These are phyloP conservation scores for Pristionchus japonicus DNA, from an alignment of 2,888 invertebrate species.

Conservation along the genomic window DNA sequence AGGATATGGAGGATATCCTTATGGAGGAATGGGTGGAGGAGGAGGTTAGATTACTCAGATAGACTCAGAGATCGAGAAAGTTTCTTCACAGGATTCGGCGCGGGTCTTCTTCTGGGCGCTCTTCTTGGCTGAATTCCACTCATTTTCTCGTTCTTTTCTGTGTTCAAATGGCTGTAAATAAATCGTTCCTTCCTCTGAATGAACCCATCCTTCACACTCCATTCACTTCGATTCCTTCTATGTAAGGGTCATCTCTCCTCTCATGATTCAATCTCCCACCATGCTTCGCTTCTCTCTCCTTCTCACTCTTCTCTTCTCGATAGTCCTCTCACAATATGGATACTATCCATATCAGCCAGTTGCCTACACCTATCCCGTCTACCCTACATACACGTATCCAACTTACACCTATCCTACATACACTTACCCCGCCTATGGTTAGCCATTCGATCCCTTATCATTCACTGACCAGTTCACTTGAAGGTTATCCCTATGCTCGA, in stretches of 20 bases:
- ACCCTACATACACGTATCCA: not conserved
- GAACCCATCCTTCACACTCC: constrained; percentile 8
- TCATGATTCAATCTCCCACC: not conserved
- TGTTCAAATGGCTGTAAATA: constrained; percentile 24
- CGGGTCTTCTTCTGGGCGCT: not conserved
- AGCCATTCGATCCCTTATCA: not conserved
- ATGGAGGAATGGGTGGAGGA: not conserved
- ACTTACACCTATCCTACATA: not conserved
- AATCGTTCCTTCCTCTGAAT: not conserved
- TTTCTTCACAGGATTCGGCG: not conserved
- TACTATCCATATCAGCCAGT: constrained; percentile 8
- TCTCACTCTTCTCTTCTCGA: not conserved
- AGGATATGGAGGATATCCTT: constrained; percentile 24
- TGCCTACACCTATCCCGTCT: not conserved
- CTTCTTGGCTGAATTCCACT: not conserved
- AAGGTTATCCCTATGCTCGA: constrained; percentile 19
- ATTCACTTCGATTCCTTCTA: not conserved
- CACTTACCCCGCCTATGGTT: not conserved
- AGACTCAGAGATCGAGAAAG: not conserved
- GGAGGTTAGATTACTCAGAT: not conserved
- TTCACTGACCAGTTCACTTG: not conserved
- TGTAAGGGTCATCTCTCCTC: not conserved
- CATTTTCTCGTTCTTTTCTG: not conserved
- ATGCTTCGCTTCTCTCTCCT: not conserved
- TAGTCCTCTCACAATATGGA: not conserved